phyloP scores from a whole-genome alignment of 2,113 vertebrate species.

The Alethe diademata region DNA sequence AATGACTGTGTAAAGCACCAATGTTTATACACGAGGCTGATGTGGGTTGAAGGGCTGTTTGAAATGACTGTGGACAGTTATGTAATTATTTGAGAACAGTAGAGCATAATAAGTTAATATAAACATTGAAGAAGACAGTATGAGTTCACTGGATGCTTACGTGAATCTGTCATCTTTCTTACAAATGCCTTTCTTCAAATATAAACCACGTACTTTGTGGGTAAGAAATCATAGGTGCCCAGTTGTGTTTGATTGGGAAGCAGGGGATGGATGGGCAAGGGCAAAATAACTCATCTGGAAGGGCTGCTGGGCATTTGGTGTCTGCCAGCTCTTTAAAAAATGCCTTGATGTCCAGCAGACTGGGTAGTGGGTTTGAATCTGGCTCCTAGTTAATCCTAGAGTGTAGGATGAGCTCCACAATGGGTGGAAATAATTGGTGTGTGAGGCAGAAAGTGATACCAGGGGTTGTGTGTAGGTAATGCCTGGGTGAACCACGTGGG shows the following conservation, averaged over 20 bases:
- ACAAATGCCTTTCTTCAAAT: neutral
- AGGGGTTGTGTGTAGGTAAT: neutral
- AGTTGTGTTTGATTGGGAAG: neutral
- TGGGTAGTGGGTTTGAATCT: neutral
- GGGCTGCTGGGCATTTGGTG: neutral
- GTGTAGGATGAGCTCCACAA: neutral
- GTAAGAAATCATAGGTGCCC: neutral
- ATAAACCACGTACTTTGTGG: neutral
- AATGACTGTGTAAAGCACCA: conserved; percentile 32
- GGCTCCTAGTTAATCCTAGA: neutral
- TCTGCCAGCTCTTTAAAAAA: neutral
- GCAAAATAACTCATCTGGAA: neutral
- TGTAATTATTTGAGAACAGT: conserved; percentile 54
- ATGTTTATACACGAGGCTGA: conserved; percentile 11
- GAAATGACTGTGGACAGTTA: conserved; percentile 32
- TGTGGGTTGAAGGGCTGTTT: conserved; percentile 50
- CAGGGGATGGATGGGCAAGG: neutral
- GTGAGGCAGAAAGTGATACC: neutral
- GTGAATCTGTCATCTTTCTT: neutral
- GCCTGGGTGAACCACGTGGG: neutral
- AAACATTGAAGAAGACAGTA: conserved; percentile 47
- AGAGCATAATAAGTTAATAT: conserved; percentile 43
- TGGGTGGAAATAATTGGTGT: accelerated
- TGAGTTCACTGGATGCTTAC: conserved; percentile 46
- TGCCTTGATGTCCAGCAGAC: neutral